A percentile compares a stretch with the other conserved stretches of the same genome.
Evolutionary conservation across 2,797 vertebrate genomes (phyloP).

Genomic region (Furcifer pardalis): DNA sequence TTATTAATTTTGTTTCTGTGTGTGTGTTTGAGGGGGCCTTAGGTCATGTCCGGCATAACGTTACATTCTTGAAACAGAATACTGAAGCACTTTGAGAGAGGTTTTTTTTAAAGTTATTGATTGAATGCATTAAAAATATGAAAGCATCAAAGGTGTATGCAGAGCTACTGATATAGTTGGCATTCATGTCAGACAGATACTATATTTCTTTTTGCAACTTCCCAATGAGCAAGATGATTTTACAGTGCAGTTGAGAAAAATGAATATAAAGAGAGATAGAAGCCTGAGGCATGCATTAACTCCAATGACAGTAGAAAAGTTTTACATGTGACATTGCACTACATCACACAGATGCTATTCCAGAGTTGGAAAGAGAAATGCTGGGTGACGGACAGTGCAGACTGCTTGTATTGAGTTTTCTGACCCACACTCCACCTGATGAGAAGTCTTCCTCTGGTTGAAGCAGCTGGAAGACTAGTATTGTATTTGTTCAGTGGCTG

Average conservation of each 20-base stretch:
- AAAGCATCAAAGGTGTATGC: conserved; percentile 21
- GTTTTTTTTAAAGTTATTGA: conserved; percentile 23
- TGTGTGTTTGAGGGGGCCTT: conserved; percentile 36
- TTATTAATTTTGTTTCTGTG: conserved; percentile 64
- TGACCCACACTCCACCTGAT: background rate
- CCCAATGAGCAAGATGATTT: conserved; percentile 5
- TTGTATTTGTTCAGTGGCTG: background rate
- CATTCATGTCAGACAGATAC: conserved; percentile 27
- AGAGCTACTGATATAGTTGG: conserved; percentile 17
- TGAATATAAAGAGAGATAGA: background rate
- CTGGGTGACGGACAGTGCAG: too few species aligned
- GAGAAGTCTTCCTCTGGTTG: background rate
- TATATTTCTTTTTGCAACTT: conserved; percentile 10
- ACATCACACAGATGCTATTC: background rate
- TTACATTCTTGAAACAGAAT: conserved; percentile 45
- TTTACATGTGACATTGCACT: background rate
- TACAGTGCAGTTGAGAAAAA: background rate
- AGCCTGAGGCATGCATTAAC: background rate
- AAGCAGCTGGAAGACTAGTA: background rate
- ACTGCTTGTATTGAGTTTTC: too few species aligned
- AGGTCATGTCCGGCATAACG: conserved; percentile 46
- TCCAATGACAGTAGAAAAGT: background rate
- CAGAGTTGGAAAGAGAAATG: background rate
- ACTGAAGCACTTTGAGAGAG: conserved; percentile 19
- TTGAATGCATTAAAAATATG: conserved; percentile 42